Evolutionary conservation across 2,113 vertebrate genomes (phyloP).

Genomic region (Atherinomorus stipes): DNA sequence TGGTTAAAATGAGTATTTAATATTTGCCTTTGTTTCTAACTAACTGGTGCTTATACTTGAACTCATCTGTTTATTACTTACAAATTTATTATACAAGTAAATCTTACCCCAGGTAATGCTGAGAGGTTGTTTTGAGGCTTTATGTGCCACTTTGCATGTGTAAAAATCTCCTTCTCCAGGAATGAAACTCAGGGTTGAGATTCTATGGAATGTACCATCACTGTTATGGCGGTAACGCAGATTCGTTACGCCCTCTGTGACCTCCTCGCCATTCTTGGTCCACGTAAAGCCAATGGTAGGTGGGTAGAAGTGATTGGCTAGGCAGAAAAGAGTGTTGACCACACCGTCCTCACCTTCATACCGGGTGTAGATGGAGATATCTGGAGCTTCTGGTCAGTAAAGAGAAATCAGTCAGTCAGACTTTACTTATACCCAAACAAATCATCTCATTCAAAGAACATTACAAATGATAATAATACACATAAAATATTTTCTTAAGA

Average conservation of each 20-base stretch:
- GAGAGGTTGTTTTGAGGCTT: neutral
- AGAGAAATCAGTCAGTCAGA: neutral
- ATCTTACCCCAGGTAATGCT: constrained; percentile 23
- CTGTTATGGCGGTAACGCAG: constrained; percentile 11
- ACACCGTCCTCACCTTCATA: constrained; percentile 10
- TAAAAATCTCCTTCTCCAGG: constrained; percentile 12
- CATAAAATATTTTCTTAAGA: too few species aligned
- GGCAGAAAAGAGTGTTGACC: constrained; percentile 34
- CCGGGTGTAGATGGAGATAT: constrained; percentile 12
- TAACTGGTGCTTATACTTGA: too few species aligned
- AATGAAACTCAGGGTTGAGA: constrained; percentile 2
- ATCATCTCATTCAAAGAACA: too few species aligned
- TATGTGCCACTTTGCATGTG: constrained; percentile 23
- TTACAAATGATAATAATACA: too few species aligned
- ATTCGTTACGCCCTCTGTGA: neutral
- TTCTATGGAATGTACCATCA: constrained; percentile 32
- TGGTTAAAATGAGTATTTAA: too few species aligned
- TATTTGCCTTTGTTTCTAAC: too few species aligned
- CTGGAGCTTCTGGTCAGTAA: constrained; percentile 14
- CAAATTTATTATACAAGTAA: too few species aligned
- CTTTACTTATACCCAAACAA: too few species aligned
- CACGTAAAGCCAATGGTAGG: constrained; percentile 42
- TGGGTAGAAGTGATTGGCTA: constrained; percentile 34
- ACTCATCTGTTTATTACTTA: too few species aligned
- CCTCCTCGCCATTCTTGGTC: constrained; percentile 22